phyloP scores from a whole-genome alignment of 2,113 vertebrate genomes.

The Rhadina sibilatrix region DNA sequence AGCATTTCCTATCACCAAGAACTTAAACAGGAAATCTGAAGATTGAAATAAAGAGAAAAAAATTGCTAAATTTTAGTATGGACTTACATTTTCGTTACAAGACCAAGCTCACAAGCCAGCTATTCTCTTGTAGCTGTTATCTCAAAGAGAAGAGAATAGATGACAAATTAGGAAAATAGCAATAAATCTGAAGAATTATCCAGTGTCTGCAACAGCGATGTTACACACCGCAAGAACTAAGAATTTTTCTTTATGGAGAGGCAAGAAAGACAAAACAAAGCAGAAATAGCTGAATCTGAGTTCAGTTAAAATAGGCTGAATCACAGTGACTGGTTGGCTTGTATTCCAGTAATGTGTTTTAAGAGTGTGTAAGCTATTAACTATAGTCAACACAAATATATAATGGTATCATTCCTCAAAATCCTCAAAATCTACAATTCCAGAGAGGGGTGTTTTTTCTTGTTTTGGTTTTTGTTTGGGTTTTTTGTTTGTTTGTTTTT shows the following conservation, averaged over 20 bases:
- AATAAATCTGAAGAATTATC: not conserved
- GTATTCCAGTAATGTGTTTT: not conserved
- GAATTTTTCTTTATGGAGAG: not conserved
- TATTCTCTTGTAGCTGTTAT: not conserved
- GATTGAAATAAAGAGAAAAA: not conserved
- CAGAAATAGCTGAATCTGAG: not conserved
- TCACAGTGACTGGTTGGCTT: not conserved
- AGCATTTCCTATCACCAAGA: constrained; percentile 83
- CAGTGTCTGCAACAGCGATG: not conserved
- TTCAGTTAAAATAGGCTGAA: not conserved
- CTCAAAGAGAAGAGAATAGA: not conserved
- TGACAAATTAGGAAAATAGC: not conserved
- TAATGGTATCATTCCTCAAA: not conserved
- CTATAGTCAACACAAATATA: not conserved
- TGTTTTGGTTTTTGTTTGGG: too few species aligned
- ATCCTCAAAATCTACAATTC: not conserved
- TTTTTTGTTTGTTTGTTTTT: not conserved
- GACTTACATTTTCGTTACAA: not conserved
- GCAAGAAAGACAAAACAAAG: not conserved
- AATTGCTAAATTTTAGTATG: not conserved
- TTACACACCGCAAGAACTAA: not conserved
- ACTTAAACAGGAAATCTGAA: constrained; percentile 82
- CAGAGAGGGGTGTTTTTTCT: too few species aligned
- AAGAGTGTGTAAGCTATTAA: not conserved
- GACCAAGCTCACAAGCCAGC: not conserved